A percentile compares a stretch with the other conserved stretches of the same genome.
Evolutionary conservation across 2,888 invertebrate genomes (phyloP).

Genomic region (Apomyelois bistriatella): DNA sequence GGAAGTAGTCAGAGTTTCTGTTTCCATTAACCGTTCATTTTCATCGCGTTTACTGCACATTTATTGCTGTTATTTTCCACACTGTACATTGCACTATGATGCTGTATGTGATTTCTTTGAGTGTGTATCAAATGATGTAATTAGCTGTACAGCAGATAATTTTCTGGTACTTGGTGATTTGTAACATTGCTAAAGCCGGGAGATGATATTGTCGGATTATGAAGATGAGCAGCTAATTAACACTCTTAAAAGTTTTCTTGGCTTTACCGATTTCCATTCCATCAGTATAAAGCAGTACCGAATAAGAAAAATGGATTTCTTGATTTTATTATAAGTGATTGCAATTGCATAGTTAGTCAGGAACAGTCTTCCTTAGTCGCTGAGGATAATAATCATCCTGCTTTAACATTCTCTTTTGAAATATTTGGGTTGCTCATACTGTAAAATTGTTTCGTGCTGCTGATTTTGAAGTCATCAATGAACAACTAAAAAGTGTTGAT

Average conservation of each 20-base stretch:
- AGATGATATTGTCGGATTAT: background rate
- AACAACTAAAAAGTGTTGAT: background rate
- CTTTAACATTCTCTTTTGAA: background rate
- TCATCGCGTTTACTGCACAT: background rate
- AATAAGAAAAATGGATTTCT: background rate
- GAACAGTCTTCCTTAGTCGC: background rate
- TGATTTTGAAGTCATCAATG: background rate
- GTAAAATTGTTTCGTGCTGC: background rate
- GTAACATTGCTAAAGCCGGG: background rate
- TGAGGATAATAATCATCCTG: background rate
- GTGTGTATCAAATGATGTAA: background rate
- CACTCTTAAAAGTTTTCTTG: background rate
- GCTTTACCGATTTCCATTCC: background rate
- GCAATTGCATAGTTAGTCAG: background rate
- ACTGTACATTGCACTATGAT: background rate
- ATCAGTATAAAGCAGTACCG: background rate
- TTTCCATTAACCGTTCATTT: background rate
- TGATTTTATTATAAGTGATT: background rate
- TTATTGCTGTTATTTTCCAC: background rate
- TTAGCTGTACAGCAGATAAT: background rate
- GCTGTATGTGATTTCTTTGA: background rate
- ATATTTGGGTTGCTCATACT: background rate
- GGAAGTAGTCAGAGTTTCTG: background rate
- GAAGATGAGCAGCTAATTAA: background rate
- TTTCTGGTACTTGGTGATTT: background rate